Conservation (phyloP, 1,140 invertebrate genomes). For the Papilio helenus region DNA sequence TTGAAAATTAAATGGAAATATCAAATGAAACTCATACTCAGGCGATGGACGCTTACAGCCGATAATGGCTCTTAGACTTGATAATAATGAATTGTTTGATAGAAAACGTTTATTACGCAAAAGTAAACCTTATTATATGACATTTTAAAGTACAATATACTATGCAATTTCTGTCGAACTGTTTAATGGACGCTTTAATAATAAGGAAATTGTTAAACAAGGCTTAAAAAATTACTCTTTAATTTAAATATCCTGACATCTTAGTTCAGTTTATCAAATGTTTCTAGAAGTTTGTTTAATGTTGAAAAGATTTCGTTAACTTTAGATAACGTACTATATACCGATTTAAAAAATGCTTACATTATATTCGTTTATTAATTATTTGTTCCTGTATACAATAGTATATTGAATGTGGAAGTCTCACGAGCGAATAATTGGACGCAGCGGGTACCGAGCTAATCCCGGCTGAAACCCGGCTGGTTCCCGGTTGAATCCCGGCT, state of each 20-base stretch:
- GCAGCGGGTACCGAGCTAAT: constrained; percentile 63
- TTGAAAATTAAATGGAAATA: constrained; percentile 81
- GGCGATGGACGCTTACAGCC: constrained; percentile 54
- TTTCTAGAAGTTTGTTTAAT: too few relatives aligned
- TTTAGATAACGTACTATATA: not conserved
- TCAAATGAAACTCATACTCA: constrained; percentile 64
- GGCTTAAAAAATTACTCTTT: not conserved
- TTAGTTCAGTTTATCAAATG: not conserved
- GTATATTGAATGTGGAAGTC: constrained; percentile 49
- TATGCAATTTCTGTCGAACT: not conserved
- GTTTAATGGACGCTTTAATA: not conserved
- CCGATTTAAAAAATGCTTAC: not conserved
- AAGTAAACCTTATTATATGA: constrained; percentile 57
- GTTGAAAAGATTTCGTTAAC: too few relatives aligned
- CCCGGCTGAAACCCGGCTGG: constrained; percentile 47
- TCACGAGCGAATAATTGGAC: constrained; percentile 63
- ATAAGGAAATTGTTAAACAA: not conserved
- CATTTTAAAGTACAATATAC: not conserved
- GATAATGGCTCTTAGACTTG: constrained; percentile 64
- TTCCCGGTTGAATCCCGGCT: constrained; percentile 48
- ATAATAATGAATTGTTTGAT: constrained; percentile 58
- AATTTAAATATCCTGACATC: not conserved
- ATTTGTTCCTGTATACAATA: constrained; percentile 25
- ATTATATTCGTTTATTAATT: not conserved
- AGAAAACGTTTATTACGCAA: constrained; percentile 51